Base-by-base conservation (phyloP, 1,140 invertebrate species). In the Homalodisca vitripennis region DNA sequence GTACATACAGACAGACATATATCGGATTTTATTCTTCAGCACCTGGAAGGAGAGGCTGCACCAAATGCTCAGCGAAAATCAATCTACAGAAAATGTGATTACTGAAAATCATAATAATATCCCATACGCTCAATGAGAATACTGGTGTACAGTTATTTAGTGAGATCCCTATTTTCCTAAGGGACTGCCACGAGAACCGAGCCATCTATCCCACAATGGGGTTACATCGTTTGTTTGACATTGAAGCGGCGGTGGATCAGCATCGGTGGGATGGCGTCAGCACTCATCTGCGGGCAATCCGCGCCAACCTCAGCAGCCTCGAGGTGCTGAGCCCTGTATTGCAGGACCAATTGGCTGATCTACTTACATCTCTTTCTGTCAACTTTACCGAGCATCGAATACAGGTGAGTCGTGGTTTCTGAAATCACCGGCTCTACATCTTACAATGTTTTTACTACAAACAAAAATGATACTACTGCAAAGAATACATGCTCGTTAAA, bases 141-240 rank as follows among this genome's bases (percentile, higher is more conserved):
- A n/a, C n/a, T n/a, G n/a, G n/a, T n/a, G n/a, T n/a, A n/a, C n/a
- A n/a, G n/a, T n/a, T n/a, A n/a, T n/a, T n/a, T n/a, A n/a, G n/a
- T n/a, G n/a, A n/a, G n/a, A n/a, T 41, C 17, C 34, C 34, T 10
- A 41, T 60, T 60, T 14, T 27, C 67, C 48, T 30, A 74, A 91
- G 89, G 74, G 86, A 87, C 73, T 92, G 90, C 77, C 82, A 87
- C 77, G 78, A 84, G 73, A 88, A 91, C 75, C 82, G 86, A 72
- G 81, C 89, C 69, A 84, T 85, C 32, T 92, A 91, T 81, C 79
- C 83, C 53, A 86, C 88, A n/a, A 90, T 91, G 76, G 84, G 87
- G 76, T 79, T 92, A 69, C 83, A 88, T 71, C 84, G 82, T 74
- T 80, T 87, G 69, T 78, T 86, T 64, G 87, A 90, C 76, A 79